Conservation (phyloP, 1,140 invertebrate genomes). For the Heliconius nattereri region DNA sequence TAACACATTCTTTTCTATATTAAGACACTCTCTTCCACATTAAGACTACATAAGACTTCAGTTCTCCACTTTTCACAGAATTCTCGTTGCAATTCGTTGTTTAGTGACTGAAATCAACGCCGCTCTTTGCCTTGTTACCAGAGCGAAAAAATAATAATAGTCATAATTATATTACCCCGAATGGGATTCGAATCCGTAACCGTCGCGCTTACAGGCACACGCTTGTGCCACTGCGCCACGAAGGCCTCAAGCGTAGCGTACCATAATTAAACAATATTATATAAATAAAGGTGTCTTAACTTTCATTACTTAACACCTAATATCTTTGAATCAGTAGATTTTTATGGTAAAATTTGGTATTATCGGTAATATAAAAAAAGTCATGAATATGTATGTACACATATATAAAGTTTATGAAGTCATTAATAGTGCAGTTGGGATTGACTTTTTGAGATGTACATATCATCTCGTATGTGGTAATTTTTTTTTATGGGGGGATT, state of each 20-base stretch:
- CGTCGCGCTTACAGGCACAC: not conserved
- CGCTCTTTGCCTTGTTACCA: too few species aligned
- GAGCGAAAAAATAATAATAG: too few species aligned
- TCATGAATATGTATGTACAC: conserved; percentile 3
- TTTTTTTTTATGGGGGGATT: too few species aligned
- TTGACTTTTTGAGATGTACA: not conserved
- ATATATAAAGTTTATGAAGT: not conserved
- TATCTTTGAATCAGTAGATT: not conserved
- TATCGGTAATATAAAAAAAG: not conserved
- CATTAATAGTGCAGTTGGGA: not conserved
- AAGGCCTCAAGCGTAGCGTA: too few species aligned
- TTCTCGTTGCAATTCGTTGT: too few species aligned
- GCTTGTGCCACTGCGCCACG: not conserved
- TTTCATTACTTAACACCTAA: not conserved
- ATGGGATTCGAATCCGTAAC: not conserved
- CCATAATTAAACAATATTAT: not conserved
- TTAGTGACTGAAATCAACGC: too few species aligned
- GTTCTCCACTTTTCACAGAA: too few species aligned
- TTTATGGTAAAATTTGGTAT: not conserved
- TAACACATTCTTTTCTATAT: too few species aligned
- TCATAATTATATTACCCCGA: too few species aligned
- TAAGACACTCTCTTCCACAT: too few species aligned
- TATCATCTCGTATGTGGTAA: not conserved
- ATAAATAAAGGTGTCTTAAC: not conserved
- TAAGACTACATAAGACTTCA: too few species aligned